Base-by-base conservation (phyloP, 2,888 invertebrate genomes). In the Tinea pellionella region DNA sequence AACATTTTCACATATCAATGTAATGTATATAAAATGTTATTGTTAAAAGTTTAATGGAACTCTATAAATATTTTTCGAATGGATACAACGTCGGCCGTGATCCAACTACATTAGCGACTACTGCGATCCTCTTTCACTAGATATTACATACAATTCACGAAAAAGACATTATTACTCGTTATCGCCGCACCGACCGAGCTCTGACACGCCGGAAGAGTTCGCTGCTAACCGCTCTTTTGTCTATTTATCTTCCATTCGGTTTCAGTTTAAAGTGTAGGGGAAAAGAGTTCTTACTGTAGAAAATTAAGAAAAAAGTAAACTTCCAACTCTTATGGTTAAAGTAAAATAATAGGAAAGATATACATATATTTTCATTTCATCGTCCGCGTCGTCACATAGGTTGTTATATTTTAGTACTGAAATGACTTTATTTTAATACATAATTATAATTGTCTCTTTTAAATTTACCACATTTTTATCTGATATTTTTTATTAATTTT, bases 111-210 rank as follows among this genome's bases (percentile, higher is more conserved):
- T 59, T 51, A 55, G 59, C 32, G 12, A 30, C 42, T 42, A 30
- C 9, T 9, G n/a, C 51, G 41, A 29, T 15, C 47, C 30, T 58
- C 32, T 30, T 47, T 32, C 19, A 12, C 60, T 19, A 60, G 63
- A 60, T 63, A 63, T 61, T 61, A 61, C 63, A 63, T 63, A 63
- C 63, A 63, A 63, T 63, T 63, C 63, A 63, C 63, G 63, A 61
- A 63, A 63, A 63, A 60, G 63, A 63, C 63, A 63, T 63, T 63
- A 63, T 63, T 63, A 61, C 61, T 61, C 51, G 61, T 63, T 63
- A 63, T 63, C 63, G 60, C 18, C 56, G 61, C 62, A 55, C 62
- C 60, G 59, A 55, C 47, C 29, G 62, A 61, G 61, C 59, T 32
- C 61, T 61, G 62, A 61, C 62, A 42, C 55, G 61, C 60, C 60